phyloP scores from a whole-genome alignment of 2,888 invertebrate genomes.

The Athetis lepigone region DNA sequence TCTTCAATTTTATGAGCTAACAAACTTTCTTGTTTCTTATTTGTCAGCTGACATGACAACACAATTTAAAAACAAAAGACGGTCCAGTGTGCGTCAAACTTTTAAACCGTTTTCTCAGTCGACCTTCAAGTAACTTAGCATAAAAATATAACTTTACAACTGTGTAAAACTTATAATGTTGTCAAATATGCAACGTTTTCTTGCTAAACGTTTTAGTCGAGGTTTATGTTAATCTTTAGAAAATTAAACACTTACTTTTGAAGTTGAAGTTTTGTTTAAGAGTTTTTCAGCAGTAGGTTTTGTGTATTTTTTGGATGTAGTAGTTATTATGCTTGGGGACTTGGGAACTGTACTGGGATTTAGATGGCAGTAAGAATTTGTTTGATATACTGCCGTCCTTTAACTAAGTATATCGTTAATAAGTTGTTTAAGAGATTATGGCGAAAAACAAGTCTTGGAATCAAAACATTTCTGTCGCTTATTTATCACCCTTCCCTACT shows the following conservation, averaged over 20 bases:
- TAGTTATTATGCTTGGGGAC: not conserved
- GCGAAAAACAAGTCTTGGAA: no score
- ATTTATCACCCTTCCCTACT: no score
- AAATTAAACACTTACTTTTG: slow-evolving; percentile 39
- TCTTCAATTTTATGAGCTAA: no score
- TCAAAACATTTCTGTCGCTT: no score
- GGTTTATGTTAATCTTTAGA: slow-evolving; percentile 41
- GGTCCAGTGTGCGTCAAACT: slow-evolving; percentile 11
- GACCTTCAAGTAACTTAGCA: slow-evolving; percentile 44
- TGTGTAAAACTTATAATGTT: slow-evolving; percentile 45
- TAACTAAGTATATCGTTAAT: no score
- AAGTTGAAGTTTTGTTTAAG: slow-evolving; percentile 2
- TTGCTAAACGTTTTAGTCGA: slow-evolving; percentile 23
- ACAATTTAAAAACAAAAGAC: slow-evolving; percentile 5
- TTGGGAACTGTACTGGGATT: not conserved
- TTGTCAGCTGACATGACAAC: not conserved
- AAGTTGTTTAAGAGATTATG: no score
- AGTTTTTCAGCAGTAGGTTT: slow-evolving; percentile 8
- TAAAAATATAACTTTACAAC: slow-evolving; percentile 49
- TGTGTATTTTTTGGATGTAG: not conserved
- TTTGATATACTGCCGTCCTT: not conserved
- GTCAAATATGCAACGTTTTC: slow-evolving; percentile 52
- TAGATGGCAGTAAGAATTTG: not conserved
- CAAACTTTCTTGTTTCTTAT: no score
- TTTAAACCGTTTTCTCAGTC: slow-evolving; percentile 32